Conservation (phyloP, 2,797 vertebrate genomes). For the Pangasius djambal region DNA sequence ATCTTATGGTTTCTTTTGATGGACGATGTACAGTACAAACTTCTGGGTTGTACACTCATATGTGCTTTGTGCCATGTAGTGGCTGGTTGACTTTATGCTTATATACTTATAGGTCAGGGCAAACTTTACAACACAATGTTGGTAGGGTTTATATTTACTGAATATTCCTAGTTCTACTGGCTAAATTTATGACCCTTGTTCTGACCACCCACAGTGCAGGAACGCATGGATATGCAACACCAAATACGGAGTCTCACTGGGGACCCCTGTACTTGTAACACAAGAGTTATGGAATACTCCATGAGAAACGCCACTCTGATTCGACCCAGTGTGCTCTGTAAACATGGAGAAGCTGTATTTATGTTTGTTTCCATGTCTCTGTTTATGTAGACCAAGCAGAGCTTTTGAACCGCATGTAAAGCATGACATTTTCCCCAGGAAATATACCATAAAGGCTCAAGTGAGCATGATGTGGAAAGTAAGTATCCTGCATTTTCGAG, state of each 20-base stretch:
- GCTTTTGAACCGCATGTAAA: background rate
- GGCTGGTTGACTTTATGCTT: background rate
- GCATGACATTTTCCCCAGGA: background rate
- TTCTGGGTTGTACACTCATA: background rate
- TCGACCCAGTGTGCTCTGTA: background rate
- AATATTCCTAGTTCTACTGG: background rate
- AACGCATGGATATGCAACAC: background rate
- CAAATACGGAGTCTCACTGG: background rate
- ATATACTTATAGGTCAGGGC: background rate
- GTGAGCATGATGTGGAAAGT: background rate
- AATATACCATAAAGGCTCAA: conserved; percentile 17
- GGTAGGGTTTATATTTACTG: background rate
- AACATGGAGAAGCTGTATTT: background rate
- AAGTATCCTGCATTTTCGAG: background rate
- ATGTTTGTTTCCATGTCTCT: conserved; percentile 5
- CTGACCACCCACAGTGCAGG: conserved; percentile 15
- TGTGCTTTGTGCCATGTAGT: background rate
- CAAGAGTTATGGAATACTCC: conserved; percentile 15
- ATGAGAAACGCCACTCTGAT: background rate
- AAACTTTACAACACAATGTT: background rate
- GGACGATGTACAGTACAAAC: background rate
- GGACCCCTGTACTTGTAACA: background rate
- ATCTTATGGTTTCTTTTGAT: background rate
- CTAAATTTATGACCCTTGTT: background rate
- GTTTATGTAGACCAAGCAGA: conserved; percentile 2